Conservation (phyloP, 2,797 vertebrate genomes). For the Enteromius treurensis region DNA sequence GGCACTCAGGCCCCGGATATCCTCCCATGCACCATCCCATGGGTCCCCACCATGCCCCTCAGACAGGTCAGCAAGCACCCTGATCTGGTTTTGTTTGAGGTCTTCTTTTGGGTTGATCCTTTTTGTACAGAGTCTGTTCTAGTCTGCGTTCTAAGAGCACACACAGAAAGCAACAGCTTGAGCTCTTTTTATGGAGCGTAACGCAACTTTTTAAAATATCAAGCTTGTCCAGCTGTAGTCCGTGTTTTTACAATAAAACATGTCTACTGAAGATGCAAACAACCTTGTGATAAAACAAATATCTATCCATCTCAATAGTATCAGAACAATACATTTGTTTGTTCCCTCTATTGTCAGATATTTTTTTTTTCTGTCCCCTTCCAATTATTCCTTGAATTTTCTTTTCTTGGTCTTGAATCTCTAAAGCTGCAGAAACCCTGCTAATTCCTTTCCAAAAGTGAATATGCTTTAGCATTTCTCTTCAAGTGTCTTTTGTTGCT, state of each 20-base stretch:
- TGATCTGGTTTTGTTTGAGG: background rate
- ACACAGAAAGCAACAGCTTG: background rate
- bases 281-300: background rate
- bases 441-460: background rate
- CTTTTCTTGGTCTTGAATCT: background rate
- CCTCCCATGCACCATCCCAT: constrained; percentile 92
- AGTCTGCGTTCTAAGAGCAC: background rate
- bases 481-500: constrained; percentile 16
- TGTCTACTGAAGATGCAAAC: background rate
- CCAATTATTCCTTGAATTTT: background rate
- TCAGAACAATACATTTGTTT: no score
- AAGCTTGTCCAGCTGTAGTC: background rate
- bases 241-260: no score
- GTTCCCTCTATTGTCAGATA: background rate
- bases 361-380: no score
- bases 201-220: background rate
- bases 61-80: constrained; percentile 78
- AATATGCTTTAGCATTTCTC: background rate
- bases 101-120: background rate
- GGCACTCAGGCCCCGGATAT: constrained; percentile 78
- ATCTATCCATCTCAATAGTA: background rate
- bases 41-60: constrained; percentile 88
- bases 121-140: background rate
- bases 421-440: background rate
- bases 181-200: background rate